Conservation (phyloP, 2,797 vertebrate species). For the Smutsia temminckii region DNA sequence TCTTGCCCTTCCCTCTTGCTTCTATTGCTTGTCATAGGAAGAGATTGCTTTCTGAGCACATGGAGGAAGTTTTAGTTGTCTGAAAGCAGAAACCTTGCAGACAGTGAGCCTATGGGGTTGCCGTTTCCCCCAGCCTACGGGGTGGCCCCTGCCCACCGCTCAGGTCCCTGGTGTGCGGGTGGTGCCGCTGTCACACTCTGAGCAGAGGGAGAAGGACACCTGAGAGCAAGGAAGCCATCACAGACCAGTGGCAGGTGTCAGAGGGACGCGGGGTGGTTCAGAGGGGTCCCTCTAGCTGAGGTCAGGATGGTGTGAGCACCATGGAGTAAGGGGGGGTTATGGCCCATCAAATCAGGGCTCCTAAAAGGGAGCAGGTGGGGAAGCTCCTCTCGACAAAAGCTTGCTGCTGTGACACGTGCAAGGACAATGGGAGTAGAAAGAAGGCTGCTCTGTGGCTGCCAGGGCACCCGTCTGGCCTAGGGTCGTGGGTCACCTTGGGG, state of each 20-base stretch:
- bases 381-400: neutral
- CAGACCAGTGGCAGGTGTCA: neutral
- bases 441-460: fast-evolving
- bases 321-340: fast-evolving
- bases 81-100: neutral
- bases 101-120: neutral
- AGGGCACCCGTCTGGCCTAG: too few relatives aligned
- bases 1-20: neutral
- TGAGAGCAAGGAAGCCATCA: neutral
- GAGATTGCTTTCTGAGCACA: neutral
- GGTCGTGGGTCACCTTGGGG: fast-evolving
- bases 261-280: neutral
- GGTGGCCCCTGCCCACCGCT: neutral
- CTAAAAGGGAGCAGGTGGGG: fast-evolving
- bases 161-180: fast-evolving
- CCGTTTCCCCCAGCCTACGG: too few relatives aligned
- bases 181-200: fast-evolving
- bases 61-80: neutral
- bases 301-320: neutral
- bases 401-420: fast-evolving
- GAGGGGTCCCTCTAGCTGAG: neutral
- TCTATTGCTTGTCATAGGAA: neutral
- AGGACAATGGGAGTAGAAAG: fast-evolving
- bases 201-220: neutral
- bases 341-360: neutral